Conservation (phyloP, 2,888 invertebrate genomes). For the Dastarcus helophoroides region DNA sequence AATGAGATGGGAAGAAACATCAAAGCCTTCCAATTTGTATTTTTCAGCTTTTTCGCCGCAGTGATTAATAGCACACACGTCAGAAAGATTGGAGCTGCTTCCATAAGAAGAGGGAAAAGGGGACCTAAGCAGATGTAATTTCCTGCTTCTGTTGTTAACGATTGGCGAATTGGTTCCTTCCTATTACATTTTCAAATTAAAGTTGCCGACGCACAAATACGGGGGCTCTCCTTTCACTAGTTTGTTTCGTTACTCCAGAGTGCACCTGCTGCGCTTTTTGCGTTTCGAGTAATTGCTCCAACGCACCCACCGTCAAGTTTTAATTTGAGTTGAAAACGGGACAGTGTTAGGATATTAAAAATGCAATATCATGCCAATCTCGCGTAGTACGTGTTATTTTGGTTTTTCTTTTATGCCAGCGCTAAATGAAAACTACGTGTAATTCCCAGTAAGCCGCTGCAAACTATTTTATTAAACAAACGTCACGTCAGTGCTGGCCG, state of each 20-base stretch:
- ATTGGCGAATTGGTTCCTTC: conserved; percentile 26
- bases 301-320: no score
- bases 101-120: conserved; percentile 13
- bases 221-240: conserved; percentile 5
- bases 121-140: conserved; percentile 25
- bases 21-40: conserved; percentile 14
- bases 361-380: no score
- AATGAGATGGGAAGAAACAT: conserved; percentile 16
- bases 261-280: conserved; percentile 2
- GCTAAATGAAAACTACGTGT: no score
- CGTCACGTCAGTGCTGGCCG: no score
- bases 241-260: conserved; percentile 8
- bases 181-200: conserved; percentile 24
- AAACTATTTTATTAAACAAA: no score
- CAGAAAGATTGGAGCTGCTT: conserved; percentile 15
- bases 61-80: conserved; percentile 26
- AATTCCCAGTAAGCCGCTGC: no score
- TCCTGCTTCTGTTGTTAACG: conserved; percentile 25
- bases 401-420: no score
- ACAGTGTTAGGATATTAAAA: no score
- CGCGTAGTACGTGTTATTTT: no score
- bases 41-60: conserved; percentile 15
- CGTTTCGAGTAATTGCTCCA: background rate
- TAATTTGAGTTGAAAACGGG: no score
- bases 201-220: conserved; percentile 11